Conservation (phyloP, 2,888 invertebrate genomes). For the Mactromeris polynyma region DNA sequence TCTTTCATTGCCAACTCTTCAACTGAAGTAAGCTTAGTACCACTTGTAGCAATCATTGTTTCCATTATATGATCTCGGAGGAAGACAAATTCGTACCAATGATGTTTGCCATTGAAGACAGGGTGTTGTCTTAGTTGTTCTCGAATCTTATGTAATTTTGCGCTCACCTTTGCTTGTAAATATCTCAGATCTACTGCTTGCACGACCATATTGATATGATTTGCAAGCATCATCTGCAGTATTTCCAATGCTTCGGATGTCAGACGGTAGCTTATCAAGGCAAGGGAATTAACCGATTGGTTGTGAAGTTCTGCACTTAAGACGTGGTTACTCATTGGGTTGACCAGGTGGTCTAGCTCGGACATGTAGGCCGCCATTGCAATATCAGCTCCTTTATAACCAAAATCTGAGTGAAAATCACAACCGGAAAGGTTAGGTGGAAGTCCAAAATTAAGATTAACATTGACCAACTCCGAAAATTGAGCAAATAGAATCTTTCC, state of each 20-base stretch:
- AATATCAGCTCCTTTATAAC: constrained; percentile 77
- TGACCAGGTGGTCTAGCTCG: constrained; percentile 73
- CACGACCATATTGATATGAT: constrained; percentile 36
- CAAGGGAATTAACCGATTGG: constrained; percentile 78
- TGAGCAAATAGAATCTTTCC: constrained; percentile 77
- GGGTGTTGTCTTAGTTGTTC: background rate
- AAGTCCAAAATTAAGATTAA: constrained; percentile 69
- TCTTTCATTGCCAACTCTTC: background rate
- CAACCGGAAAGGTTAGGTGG: constrained; percentile 75
- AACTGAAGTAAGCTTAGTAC: background rate
- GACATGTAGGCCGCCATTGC: constrained; percentile 77
- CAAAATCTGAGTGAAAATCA: constrained; percentile 72
- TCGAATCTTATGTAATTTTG: background rate
- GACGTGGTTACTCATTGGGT: constrained; percentile 75
- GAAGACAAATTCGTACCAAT: constrained; percentile 30
- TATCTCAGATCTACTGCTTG: constrained; percentile 43
- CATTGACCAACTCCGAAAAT: constrained; percentile 74
- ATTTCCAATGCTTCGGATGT: constrained; percentile 64
- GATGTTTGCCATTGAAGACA: background rate
- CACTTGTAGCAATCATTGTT: background rate
- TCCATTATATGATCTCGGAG: background rate
- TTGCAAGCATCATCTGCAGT: constrained; percentile 75
- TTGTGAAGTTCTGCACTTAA: constrained; percentile 78
- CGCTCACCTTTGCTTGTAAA: constrained; percentile 13
- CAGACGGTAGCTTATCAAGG: constrained; percentile 68